Evolutionary conservation across 2,113 vertebrate species (phyloP).

Genomic region (Lagopus muta): DNA sequence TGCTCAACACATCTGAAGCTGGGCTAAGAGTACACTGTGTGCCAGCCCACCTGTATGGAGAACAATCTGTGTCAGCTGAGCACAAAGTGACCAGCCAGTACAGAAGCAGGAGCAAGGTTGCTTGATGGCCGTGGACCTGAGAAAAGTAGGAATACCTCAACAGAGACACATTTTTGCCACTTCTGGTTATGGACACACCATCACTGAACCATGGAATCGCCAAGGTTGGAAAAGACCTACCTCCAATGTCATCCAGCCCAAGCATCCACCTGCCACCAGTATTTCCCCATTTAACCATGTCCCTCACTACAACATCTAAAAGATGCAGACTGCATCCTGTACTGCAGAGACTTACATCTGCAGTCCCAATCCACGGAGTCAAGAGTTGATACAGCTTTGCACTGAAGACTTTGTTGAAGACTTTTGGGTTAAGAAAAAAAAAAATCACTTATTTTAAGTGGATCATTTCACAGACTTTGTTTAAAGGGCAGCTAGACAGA

Average conservation of each 20-base stretch:
- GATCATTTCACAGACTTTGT: slow-evolving; percentile 26
- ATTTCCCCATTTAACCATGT: too few species aligned
- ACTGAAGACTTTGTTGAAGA: not conserved
- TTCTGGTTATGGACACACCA: not conserved
- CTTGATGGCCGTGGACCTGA: not conserved
- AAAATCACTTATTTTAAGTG: not conserved
- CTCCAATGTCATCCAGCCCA: too few species aligned
- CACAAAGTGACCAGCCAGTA: not conserved
- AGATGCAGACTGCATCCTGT: too few species aligned
- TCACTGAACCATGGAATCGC: too few species aligned
- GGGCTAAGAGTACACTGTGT: not conserved
- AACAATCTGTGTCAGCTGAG: not conserved
- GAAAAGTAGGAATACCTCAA: not conserved
- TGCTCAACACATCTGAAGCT: not conserved
- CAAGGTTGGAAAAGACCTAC: too few species aligned
- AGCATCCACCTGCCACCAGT: too few species aligned
- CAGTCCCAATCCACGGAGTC: not conserved
- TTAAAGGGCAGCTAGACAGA: slow-evolving; percentile 40
- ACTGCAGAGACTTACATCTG: not conserved
- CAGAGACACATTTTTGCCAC: not conserved
- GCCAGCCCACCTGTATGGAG: not conserved
- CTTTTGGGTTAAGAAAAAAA: not conserved
- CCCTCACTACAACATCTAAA: too few species aligned
- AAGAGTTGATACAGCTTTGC: not conserved
- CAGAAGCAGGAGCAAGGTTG: not conserved